Conservation (phyloP, 2,113 vertebrate species). For the Lophura nycthemera region DNA sequence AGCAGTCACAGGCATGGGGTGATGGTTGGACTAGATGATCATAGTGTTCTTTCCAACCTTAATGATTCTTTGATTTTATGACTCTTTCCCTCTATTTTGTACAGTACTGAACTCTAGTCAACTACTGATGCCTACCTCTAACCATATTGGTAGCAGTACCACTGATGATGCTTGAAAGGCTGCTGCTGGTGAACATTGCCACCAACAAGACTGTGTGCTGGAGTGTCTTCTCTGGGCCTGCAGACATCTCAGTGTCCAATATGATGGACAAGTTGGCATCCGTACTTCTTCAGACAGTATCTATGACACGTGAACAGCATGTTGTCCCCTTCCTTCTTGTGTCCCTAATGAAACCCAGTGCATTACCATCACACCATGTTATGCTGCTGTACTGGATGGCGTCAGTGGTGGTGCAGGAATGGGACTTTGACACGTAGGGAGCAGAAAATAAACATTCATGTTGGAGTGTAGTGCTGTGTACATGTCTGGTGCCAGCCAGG, state of each 20-base stretch:
- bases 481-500: neutral
- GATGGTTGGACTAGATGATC: too few species aligned
- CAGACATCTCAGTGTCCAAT: neutral
- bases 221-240: neutral
- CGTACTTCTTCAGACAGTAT: neutral
- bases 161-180: neutral
- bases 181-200: neutral
- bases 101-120: neutral
- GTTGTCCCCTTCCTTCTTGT: neutral
- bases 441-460: rapidly evolving
- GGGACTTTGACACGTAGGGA: neutral
- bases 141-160: neutral
- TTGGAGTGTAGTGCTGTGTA: neutral
- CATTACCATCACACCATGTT: neutral
- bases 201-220: neutral
- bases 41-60: too few species aligned
- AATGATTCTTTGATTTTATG: too few species aligned
- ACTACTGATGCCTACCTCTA: neutral
- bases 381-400: rapidly evolving
- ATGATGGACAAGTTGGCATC: neutral
- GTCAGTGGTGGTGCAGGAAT: neutral
- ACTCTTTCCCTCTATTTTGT: neutral
- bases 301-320: neutral
- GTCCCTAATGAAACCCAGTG: neutral
- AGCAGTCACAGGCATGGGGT: too few species aligned